phyloP scores from a whole-genome alignment of 2,113 vertebrate genomes.

The Bufo gargarizans region DNA sequence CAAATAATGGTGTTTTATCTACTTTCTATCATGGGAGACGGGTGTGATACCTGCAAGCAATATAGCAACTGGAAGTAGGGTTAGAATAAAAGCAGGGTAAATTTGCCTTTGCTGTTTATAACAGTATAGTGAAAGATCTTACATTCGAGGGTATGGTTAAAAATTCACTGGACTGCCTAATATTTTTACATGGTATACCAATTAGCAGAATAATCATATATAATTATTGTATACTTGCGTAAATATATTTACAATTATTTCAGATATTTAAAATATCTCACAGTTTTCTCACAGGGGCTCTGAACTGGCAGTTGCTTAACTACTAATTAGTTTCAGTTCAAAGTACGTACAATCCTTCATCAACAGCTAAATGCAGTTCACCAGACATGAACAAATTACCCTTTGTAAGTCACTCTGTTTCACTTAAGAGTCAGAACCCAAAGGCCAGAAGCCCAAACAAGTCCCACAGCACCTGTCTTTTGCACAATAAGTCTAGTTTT shows the following conservation, averaged over 20 bases:
- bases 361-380: conserved; percentile 51
- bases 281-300: not conserved
- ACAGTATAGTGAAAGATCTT: not conserved
- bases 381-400: conserved; percentile 58
- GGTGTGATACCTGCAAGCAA: not conserved
- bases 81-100: not conserved
- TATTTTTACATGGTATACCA: not conserved
- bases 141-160: not conserved
- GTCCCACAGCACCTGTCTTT: conserved; percentile 57
- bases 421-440: conserved; percentile 40
- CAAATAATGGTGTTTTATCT: not conserved
- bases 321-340: conserved; percentile 51
- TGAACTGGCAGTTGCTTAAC: conserved; percentile 48
- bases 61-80: not conserved
- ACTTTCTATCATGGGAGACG: not conserved
- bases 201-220: not conserved
- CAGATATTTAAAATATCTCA: not conserved
- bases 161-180: not conserved
- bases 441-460: conserved; percentile 48
- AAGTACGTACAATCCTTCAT: conserved; percentile 57
- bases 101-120: not conserved
- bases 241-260: not conserved
- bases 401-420: conserved; percentile 54
- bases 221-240: not conserved
- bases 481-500: conserved; percentile 56